Conservation (phyloP, 1,140 invertebrate species). For the Cotesia chilonis region DNA sequence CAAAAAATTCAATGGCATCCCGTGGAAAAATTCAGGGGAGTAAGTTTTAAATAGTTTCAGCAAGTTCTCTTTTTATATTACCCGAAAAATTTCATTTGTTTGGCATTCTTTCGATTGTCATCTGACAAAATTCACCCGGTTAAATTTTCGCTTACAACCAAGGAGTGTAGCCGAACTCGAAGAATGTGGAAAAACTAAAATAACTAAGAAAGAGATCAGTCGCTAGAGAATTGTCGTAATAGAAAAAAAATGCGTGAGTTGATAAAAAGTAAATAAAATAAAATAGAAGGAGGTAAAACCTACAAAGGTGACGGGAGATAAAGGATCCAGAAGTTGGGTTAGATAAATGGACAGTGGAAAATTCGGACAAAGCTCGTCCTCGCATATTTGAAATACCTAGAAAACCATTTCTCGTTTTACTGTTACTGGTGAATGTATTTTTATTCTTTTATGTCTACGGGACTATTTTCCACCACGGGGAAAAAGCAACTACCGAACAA, state of each 20-base stretch:
- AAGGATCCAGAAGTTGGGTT: slow-evolving; percentile 35
- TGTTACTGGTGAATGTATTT: not conserved
- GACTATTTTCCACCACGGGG: slow-evolving; percentile 10
- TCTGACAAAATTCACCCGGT: slow-evolving; percentile 41
- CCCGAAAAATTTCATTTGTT: too few species aligned
- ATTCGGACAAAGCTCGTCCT: slow-evolving; percentile 55
- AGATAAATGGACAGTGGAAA: slow-evolving; percentile 56
- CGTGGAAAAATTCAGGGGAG: too few species aligned
- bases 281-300: slow-evolving; percentile 5
- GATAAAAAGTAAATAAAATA: too few species aligned
- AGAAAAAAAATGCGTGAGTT: slow-evolving; percentile 14
- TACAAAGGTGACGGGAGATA: slow-evolving; percentile 20
- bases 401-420: slow-evolving; percentile 37
- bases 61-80: too few species aligned
- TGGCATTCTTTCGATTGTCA: too few species aligned
- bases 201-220: slow-evolving; percentile 39
- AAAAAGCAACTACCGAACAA: slow-evolving; percentile 9
- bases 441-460: too few species aligned
- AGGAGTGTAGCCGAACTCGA: slow-evolving; percentile 42
- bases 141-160: slow-evolving; percentile 30
- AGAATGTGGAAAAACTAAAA: slow-evolving; percentile 30
- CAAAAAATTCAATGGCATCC: too few species aligned
- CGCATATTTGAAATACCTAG: slow-evolving; percentile 51
- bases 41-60: too few species aligned
- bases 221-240: slow-evolving; percentile 7